phyloP scores from a whole-genome alignment of 2,797 vertebrate species.

The Acropternis orthonyx region DNA sequence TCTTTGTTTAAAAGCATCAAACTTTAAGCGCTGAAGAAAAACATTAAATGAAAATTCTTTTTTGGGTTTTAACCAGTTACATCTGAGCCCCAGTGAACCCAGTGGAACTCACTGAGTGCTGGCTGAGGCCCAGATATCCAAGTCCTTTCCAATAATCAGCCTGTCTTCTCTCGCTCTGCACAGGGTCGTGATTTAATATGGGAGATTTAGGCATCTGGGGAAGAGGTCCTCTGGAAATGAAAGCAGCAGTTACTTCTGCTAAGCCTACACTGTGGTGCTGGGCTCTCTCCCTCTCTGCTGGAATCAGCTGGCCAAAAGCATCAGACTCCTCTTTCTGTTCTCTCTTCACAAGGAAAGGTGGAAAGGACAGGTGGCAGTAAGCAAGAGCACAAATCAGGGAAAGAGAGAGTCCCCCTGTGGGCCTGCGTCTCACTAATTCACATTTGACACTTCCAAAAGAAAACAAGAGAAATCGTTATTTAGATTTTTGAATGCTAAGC shows the following conservation, averaged over 20 bases:
- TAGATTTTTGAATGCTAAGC: fast-evolving
- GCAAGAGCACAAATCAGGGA: neutral
- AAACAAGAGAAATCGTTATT: neutral
- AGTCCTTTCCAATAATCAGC: neutral
- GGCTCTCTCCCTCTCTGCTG: neutral
- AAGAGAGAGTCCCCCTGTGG: neutral
- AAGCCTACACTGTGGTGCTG: neutral
- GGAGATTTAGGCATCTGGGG: neutral
- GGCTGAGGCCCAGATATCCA: neutral
- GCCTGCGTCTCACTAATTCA: neutral
- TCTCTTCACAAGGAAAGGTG: neutral
- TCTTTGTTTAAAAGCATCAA: neutral
- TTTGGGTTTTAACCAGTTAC: neutral
- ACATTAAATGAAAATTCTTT: neutral
- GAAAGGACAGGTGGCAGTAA: fast-evolving
- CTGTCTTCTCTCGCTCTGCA: neutral
- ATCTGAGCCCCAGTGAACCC: neutral
- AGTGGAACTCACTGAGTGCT: neutral
- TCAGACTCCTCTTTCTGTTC: neutral
- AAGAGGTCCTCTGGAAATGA: neutral
- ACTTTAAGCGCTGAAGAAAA: neutral
- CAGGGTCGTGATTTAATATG: neutral
- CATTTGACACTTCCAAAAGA: neutral
- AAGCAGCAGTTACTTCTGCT: neutral
- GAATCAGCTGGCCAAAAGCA: neutral